Evolutionary conservation across 2,797 vertebrate genomes (phyloP).

Genomic region (Botia kubotai): DNA sequence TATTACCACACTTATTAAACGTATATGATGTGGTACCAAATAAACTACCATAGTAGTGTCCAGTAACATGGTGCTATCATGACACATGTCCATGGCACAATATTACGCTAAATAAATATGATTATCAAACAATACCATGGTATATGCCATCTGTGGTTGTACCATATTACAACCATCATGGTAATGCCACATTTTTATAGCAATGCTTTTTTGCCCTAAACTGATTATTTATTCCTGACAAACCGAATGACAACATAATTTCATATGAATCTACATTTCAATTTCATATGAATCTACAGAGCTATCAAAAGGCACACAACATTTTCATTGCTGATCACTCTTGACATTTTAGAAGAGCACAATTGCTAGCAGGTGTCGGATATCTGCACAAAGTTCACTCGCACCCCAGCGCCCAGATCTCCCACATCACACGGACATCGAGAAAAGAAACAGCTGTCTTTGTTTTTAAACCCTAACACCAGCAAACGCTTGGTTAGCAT

Average conservation of each 20-base stretch:
- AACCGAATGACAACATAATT: slow-evolving; percentile 15
- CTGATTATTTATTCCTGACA: background rate
- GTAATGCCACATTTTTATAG: background rate
- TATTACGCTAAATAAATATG: background rate
- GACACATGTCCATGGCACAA: background rate
- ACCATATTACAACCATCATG: background rate
- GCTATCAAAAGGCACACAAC: slow-evolving; percentile 9
- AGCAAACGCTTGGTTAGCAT: slow-evolving; percentile 60
- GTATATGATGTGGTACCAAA: background rate
- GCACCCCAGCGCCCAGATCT: slow-evolving; percentile 24
- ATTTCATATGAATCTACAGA: slow-evolving; percentile 13
- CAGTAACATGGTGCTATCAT: background rate
- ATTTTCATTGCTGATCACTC: slow-evolving; percentile 33
- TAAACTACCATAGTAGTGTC: no score
- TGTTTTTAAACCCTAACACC: slow-evolving; percentile 58
- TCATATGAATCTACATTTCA: slow-evolving; percentile 5
- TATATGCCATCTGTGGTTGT: no score
- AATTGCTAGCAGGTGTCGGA: slow-evolving; percentile 71
- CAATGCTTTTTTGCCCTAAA: background rate
- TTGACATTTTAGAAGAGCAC: slow-evolving; percentile 16
- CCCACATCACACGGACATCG: slow-evolving; percentile 49
- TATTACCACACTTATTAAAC: background rate
- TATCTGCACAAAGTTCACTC: slow-evolving; percentile 39
- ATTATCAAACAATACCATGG: background rate
- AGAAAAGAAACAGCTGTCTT: slow-evolving; percentile 74